Conservation (phyloP, 2,113 vertebrate species). For the Trematocara zebra region DNA sequence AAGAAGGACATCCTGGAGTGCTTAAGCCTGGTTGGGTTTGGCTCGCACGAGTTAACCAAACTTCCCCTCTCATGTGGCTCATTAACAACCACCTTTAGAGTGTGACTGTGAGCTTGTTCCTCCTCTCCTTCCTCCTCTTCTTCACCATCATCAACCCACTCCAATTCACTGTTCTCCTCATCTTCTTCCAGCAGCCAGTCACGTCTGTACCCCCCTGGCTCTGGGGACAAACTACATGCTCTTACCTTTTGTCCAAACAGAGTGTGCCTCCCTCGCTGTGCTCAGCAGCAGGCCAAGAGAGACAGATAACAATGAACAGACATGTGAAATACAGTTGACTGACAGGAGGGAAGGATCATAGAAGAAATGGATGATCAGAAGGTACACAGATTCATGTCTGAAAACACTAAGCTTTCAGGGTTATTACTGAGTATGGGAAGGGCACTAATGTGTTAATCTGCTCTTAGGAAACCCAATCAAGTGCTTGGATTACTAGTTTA, state of each 20-base stretch:
- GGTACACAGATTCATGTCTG: background rate
- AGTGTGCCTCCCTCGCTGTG: conserved; percentile 81
- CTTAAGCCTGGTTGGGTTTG: conserved; percentile 67
- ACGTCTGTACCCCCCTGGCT: conserved; percentile 42
- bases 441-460: background rate
- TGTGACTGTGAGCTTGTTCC: conserved; percentile 65
- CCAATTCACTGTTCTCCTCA: conserved; percentile 31
- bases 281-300: conserved; percentile 86
- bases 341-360: background rate
- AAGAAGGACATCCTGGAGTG: conserved; percentile 76
- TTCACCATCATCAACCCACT: conserved; percentile 23
- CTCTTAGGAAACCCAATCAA: background rate
- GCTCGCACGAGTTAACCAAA: conserved; percentile 68
- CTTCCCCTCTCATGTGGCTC: conserved; percentile 76
- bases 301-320: conserved; percentile 91
- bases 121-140: conserved; percentile 33
- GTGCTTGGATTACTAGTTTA: background rate
- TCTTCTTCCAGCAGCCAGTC: conserved; percentile 28
- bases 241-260: conserved; percentile 82
- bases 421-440: background rate
- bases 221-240: conserved; percentile 73
- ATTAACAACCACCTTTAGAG: conserved; percentile 80
- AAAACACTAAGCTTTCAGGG: background rate
- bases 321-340: conserved; percentile 71
- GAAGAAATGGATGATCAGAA: background rate